Evolutionary conservation across 2,888 invertebrate species (phyloP), one percentile per base, ranked within the genome.

Genomic region (Kryphioiulus occultus): DNA sequence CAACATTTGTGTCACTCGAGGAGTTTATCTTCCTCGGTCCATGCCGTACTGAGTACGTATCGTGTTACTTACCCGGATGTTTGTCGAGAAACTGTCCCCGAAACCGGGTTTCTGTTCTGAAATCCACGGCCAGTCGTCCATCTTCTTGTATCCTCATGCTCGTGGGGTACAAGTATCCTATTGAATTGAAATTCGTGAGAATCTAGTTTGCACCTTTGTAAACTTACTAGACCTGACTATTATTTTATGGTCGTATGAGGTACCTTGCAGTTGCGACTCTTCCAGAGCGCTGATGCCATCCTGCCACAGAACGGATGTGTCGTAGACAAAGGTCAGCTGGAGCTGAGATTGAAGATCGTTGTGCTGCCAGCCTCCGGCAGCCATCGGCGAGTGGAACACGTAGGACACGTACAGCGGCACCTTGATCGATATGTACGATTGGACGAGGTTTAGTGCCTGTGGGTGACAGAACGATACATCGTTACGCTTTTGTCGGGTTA

Each of bases 371-470:
- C 91, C 91, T 19, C 90, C 90, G 0, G 90, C 90, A 2, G 90
- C 91, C 0, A 90, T 89, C 0, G 91, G 91, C 1, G 91, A 91
- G 88, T 91, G 91, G 89, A 91, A 91, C 22, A 92, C 90, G 88
- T 92, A 92, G n/a, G 92, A 92, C 32, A 92, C 91, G 89, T 91
- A 91, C 87, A 92, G 89, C 0, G 92, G 92, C 0, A 92, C 90
- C 15, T 89, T 89, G 86, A 92, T 89, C 7, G 91, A 90, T 44
- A 92, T 91, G 87, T 90, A 91, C 0, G 92, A 91, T 89, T 92
- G 91, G 12, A 91, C 91, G 82, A 91, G 88, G 88, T 92, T 90
- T 89, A 90, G 87, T 32, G 91, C 90, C 92, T 92, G 89, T 47
- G 17, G 89, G 39, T 44, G 84, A 30, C 32, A 78, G 22, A 85